Evolutionary conservation across 2,888 invertebrate species (phyloP), one percentile per base, ranked within the genome.

Genomic region (Chironomus tentans): DNA sequence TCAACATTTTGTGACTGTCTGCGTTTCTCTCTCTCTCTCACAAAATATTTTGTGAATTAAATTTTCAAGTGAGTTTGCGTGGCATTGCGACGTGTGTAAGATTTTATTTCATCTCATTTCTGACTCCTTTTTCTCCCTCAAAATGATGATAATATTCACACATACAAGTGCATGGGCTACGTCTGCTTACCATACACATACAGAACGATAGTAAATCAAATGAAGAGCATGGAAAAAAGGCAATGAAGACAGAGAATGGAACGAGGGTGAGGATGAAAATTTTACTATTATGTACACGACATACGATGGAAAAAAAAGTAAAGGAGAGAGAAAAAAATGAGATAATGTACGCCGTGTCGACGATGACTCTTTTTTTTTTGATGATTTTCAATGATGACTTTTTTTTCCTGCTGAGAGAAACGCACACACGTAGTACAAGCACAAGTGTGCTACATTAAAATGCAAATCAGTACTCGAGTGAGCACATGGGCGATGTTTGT

Each of bases 51-150:
- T 68, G 68, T 68, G 68, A 68, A 68, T 68, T 24, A 68, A 68
- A 70, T 47, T 18, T 70, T 46, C 56, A 56, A 70, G 38, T 70
- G 70, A 70, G 70, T 21, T 70, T 70, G 70, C 70, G 70, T 70
- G 21, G 21, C 70, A 24, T 12, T 46, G 47, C 18, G 47, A 38
- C n/a, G 46, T 46, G 70, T 18, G 56, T 56, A 56, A 18, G 38
- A 18, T 56, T 56, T 56, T 18, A n/a, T 15, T 56, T 56, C 50
- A 15, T 50, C 48, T 50, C 50, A n/a, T 50, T 50, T 50, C 5
- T 56, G n/a, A 56, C 18, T 56, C 56, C 15, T 56, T 18, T 56
- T 4, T 48, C 48, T 48, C 28, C 28, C 48, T n/a, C 48, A 12
- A 48, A n/a, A n/a, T 50, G 15, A 50, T 50, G 28, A 28, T 28